Base-by-base conservation (phyloP, 1,140 invertebrate species). In the Trichonephila inaurata region DNA sequence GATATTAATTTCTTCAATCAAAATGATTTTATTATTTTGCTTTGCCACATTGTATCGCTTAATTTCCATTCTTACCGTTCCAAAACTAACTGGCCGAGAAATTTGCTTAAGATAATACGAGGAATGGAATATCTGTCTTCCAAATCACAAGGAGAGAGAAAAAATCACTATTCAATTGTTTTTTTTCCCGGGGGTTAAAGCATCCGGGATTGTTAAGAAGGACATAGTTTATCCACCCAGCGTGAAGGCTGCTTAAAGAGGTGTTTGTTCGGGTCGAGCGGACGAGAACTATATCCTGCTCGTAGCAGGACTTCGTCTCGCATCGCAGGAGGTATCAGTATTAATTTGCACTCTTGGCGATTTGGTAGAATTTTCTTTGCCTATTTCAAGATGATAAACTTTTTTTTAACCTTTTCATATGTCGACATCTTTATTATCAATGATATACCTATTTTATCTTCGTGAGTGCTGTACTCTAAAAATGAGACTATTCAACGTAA, bases 221-320 rank as follows among this genome's bases (percentile, higher is more conserved):
- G 91, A 69, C 91, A 58, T 60, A 60, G 62, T 87, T 92, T 92
- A 87, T 60, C 72, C 83, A 87, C 33, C 19, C 62, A 66, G 82
- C 64, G 60, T 92, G 91, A 85, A 92, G 82, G 58, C 33, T 64
- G 60, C 62, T 83, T 60, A 86, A 72, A 82, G 62, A 72, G 91
- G 91, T 92, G 91, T 87, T 86, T 86, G 91, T 92, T 92, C 91
- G 62, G 83, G 64, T 92, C 83, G 91, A 87, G 24, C 81, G 91
- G 82, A 58, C 83, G 28, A 19, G 62, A 82, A 72, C 62, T 85
- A 51, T 66, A 86, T 86, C 83, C 64, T 28, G 81, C 77, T 92
- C 90, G 62, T 85, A 58, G 81, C 62, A 92, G 60, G 40, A 64
- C 7, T 91, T 60, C 33, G 91, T 87, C 51, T 44, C 81, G 91